These are phyloP conservation scores for Selene dorsalis DNA, from an alignment of 2,797 vertebrate species.

Conservation along the genomic window DNA sequence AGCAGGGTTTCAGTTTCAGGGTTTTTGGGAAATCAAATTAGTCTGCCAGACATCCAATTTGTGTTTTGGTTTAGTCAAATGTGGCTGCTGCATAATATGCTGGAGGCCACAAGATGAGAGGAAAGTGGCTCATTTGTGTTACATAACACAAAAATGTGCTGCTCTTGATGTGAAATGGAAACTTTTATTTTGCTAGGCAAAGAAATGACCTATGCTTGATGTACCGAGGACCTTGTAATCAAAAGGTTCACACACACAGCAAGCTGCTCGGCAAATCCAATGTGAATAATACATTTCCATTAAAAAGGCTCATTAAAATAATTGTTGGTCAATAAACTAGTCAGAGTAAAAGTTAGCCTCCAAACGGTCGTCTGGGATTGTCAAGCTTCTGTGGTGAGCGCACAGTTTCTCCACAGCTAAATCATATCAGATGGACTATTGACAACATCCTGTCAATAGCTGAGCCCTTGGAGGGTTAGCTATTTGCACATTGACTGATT, in stretches of 20 bases:
- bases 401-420: slow-evolving; percentile 87
- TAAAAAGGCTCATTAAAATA: slow-evolving; percentile 76
- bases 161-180: slow-evolving; percentile 57
- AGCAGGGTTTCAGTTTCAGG: slow-evolving; percentile 86
- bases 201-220: slow-evolving; percentile 52
- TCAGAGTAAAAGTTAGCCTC: slow-evolving; percentile 60
- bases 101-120: slow-evolving; percentile 72
- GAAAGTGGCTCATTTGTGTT: slow-evolving; percentile 70
- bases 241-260: slow-evolving; percentile 52
- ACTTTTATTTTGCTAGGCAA: slow-evolving; percentile 61
- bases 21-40: slow-evolving; percentile 87
- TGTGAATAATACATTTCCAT: slow-evolving; percentile 68
- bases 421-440: slow-evolving; percentile 92
- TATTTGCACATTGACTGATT: slow-evolving; percentile 95
- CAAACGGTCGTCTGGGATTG: slow-evolving; percentile 57
- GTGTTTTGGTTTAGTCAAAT: slow-evolving; percentile 87
- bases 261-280: slow-evolving; percentile 45
- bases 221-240: slow-evolving; percentile 53
- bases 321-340: slow-evolving; percentile 72
- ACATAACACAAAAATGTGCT: slow-evolving; percentile 58
- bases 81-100: slow-evolving; percentile 76
- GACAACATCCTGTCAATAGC: slow-evolving; percentile 93
- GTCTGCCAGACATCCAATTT: slow-evolving; percentile 88
- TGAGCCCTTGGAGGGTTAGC: slow-evolving; percentile 88
- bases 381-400: slow-evolving; percentile 81